A percentile compares a stretch with the other conserved stretches of the same genome.
These are phyloP conservation scores for Anableps anableps DNA, from an alignment of 2,797 vertebrate species.

Conservation along the genomic window DNA sequence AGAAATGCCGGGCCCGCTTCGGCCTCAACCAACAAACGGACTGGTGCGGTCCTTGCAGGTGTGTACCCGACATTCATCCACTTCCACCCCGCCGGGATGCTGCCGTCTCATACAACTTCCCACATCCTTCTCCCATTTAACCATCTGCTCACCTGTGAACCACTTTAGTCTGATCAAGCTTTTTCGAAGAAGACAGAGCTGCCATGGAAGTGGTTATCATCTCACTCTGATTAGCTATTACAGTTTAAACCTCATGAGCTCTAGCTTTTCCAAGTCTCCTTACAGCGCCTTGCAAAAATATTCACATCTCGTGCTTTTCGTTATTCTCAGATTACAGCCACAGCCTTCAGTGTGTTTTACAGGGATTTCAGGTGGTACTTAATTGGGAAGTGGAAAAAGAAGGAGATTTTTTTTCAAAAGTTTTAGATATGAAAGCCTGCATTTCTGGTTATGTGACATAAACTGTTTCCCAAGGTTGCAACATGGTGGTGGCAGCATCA, in stretches of 20 bases:
- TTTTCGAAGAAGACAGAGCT: constrained; percentile 25
- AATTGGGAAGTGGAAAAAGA: not conserved
- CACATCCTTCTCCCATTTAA: constrained; percentile 14
- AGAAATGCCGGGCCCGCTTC: constrained; percentile 99
- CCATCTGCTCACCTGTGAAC: constrained; percentile 50
- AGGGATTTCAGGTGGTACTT: not conserved
- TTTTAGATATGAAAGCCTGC: not conserved
- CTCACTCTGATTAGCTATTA: not conserved
- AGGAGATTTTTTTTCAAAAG: not conserved
- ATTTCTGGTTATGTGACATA: not conserved
- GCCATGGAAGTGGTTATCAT: not conserved
- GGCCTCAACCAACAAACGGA: constrained; percentile 99
- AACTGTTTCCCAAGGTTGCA: not conserved
- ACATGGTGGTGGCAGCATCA: too few relatives aligned
- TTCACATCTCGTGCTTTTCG: not conserved
- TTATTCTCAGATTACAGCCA: not conserved
- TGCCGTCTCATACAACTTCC: not conserved
- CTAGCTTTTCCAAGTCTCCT: not conserved
- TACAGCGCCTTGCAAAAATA: too few relatives aligned
- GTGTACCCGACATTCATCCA: constrained; percentile 83
- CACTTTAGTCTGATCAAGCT: constrained; percentile 26
- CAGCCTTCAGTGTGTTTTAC: not conserved
- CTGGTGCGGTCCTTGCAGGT: constrained; percentile 99
- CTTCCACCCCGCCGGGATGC: constrained; percentile 11
- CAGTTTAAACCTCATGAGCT: not conserved